phyloP scores from a whole-genome alignment of 2,113 vertebrate genomes.

The Hemiscyllium ocellatum region DNA sequence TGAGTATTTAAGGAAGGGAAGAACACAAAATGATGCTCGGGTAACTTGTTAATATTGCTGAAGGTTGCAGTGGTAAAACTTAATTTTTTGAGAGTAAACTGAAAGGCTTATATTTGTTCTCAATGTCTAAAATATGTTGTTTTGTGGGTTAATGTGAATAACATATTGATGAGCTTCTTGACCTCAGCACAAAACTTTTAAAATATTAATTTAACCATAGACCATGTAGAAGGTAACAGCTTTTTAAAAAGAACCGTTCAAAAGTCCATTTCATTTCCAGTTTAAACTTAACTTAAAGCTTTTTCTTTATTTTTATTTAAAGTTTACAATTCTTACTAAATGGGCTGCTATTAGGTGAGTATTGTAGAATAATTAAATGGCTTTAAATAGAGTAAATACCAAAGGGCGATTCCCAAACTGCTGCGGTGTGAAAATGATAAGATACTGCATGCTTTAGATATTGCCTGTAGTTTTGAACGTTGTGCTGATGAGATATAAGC shows the following conservation, averaged over 20 bases:
- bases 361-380: neutral
- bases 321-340: constrained; percentile 25
- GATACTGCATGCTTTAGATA: constrained; percentile 18
- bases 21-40: neutral
- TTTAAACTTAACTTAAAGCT: neutral
- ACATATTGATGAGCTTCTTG: constrained; percentile 21
- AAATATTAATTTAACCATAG: neutral
- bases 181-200: neutral
- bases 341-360: constrained; percentile 26
- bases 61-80: neutral
- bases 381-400: constrained; percentile 6
- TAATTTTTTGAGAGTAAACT: neutral
- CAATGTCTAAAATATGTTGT: neutral
- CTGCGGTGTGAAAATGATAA: neutral
- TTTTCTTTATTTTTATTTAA: constrained; percentile 20
- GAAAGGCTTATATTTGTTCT: neutral
- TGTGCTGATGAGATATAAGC: neutral
- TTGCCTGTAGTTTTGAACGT: neutral
- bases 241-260: neutral
- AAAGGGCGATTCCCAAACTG: constrained; percentile 3
- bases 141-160: constrained; percentile 28
- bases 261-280: neutral
- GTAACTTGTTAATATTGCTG: neutral
- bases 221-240: neutral
- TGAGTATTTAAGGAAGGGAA: neutral